A percentile compares a stretch with the other conserved stretches of the same genome.
Evolutionary conservation across 2,797 vertebrate species (phyloP).

Genomic region (Peromyscus eremicus): DNA sequence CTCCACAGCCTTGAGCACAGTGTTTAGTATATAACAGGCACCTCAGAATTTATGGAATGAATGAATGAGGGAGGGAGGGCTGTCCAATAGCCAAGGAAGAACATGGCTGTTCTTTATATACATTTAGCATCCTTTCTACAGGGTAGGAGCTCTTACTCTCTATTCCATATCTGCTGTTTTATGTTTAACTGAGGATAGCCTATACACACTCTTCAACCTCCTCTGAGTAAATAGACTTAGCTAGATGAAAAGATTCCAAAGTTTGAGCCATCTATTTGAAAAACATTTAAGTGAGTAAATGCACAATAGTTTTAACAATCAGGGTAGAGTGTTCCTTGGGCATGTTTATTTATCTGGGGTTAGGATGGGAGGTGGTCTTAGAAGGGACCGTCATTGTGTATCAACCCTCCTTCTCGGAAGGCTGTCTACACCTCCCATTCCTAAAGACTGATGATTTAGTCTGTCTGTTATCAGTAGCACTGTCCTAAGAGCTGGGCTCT

Average conservation of each 20-base stretch:
- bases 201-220: neutral
- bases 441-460: constrained; percentile 63
- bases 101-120: neutral
- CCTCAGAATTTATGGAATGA: constrained; percentile 2
- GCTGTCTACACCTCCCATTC: constrained; percentile 57
- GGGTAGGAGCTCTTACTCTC: neutral
- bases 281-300: constrained; percentile 32
- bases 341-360: neutral
- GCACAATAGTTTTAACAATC: constrained; percentile 48
- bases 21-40: neutral
- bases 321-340: constrained; percentile 8
- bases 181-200: constrained; percentile 10
- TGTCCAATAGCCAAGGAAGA: neutral
- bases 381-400: constrained; percentile 7
- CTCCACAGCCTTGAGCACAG: neutral
- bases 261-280: constrained; percentile 32
- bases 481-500: constrained; percentile 71
- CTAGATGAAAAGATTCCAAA: constrained; percentile 42
- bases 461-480: constrained; percentile 34
- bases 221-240: constrained; percentile 45
- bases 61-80: neutral
- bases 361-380: neutral
- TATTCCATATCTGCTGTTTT: neutral
- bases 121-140: neutral
- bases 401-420: neutral